Evolutionary conservation across 2,797 vertebrate species (phyloP), one percentile per base, ranked within the genome.

Genomic region (Tragelaphus eurycerus): DNA sequence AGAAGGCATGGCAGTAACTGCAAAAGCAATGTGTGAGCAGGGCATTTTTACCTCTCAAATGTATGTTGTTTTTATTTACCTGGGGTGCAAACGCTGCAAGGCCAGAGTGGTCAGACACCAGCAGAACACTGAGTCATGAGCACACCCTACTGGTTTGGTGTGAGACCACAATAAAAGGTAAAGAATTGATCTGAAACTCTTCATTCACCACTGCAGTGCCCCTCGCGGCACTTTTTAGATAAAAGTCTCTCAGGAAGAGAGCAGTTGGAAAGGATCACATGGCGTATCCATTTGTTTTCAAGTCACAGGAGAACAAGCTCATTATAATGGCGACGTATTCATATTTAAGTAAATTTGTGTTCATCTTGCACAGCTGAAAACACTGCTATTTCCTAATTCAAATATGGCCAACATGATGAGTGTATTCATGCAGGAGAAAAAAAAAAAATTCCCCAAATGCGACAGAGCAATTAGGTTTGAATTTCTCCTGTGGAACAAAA

Each of bases 121-220:
- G 43, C 11, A 93, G 48, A 96, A 95, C n/a, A 84, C 50, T 94
- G 71, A 93, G 81, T 96, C 84, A n/a, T 88, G 95, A 97, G 96
- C 96, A 96, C 97, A 93, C 88, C 82, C 90, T 97, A 87, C 95
- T 96, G 85, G 97, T 76, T 93, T 93, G 54, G 27, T 52, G 4
- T 38, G 60, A 96, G 92, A 96, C 57, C n/a, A 92, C 92, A 96
- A 55, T 81, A 93, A 96, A 90, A 62, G 67, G 67, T 38, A 71
- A 71, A 71, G 34, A 23, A 60, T 50, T 67, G 57, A 46, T 1
- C 23, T 3, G 11, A 52, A 76, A 87, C 9, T 46, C 25, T 78
- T 38, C 79, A 78, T 50, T 86, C 13, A 2, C 23, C 25, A 3
- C 21, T 27, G 7, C 1, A 9, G 60, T 38, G 15, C 34, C 10